Evolutionary conservation across 2,113 vertebrate species (phyloP), one percentile per base, ranked within the genome.

Genomic region (Himantopus leucocephalus): DNA sequence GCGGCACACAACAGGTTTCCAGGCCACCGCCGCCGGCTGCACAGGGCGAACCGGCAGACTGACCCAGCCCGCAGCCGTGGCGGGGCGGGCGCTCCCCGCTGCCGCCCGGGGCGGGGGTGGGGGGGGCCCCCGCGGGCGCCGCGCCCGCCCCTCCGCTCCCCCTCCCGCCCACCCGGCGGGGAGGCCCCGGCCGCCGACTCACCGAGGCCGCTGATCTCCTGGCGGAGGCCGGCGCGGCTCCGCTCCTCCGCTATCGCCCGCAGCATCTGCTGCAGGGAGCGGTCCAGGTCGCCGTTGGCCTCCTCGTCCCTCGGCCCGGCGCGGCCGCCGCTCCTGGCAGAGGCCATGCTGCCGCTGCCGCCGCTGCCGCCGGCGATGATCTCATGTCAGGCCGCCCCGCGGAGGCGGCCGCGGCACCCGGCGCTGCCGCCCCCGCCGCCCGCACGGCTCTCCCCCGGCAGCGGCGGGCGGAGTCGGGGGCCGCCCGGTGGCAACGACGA

Each of bases 191-290:
- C 56, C 35, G 14, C 50, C 50, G 30, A 82, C 95, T 95, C 93
- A 96, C 95, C 95, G 60, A 96, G 95, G 88, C 95, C 93, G 84
- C 95, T 91, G 84, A 93, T 85, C 88, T 96, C 93, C 66, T 96
- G 95, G 24, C 95, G 95, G 60, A 96, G 91, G 45, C 95, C 95
- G 66, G 95, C 88, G 75, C 95, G 95, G 91, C 91, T 95, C 80
- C 95, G 60, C 80, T 93, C 95, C 93, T 94, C 95, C 91, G 95
- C 95, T 94, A 93, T 93, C 74, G 95, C 95, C 91, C 95, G 90
- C 83, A 96, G 93, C 95, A 96, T 96, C 83, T 94, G 95, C 95
- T 90, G 95, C 90, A 94, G 64, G 59, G 95, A 96, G 55, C 95
- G 95, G 90, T 92, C 95, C 74, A 58, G 74, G 17, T 94, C 95